Conservation (phyloP, 2,113 vertebrate genomes). For the Marmota flaviventris region DNA sequence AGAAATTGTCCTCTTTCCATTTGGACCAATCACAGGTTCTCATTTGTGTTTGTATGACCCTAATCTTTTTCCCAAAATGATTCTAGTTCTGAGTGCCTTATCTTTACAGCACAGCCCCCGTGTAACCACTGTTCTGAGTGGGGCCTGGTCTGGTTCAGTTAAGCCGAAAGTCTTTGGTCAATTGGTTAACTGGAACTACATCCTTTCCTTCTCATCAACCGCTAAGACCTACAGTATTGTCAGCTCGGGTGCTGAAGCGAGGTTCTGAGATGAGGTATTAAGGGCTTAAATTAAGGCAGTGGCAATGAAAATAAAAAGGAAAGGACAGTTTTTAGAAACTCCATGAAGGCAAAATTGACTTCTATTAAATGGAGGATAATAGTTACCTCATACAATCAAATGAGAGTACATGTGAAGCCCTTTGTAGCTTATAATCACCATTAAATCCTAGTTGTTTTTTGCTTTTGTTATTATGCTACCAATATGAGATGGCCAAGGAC, state of each 20-base stretch:
- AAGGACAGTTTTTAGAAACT: slow-evolving; percentile 71
- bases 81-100: slow-evolving; percentile 78
- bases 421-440: slow-evolving; percentile 28
- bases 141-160: slow-evolving; percentile 58
- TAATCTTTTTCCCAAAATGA: slow-evolving; percentile 73
- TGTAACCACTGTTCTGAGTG: slow-evolving; percentile 54
- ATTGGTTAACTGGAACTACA: slow-evolving; percentile 70
- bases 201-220: slow-evolving; percentile 41
- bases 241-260: slow-evolving; percentile 63
- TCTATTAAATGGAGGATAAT: slow-evolving; percentile 60
- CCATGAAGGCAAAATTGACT: slow-evolving; percentile 72
- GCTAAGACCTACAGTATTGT: slow-evolving; percentile 74
- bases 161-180: slow-evolving; percentile 77
- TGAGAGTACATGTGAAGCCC: slow-evolving; percentile 37
- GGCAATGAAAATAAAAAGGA: slow-evolving; percentile 70
- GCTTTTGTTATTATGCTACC: slow-evolving; percentile 40
- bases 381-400: slow-evolving; percentile 58
- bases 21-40: slow-evolving; percentile 57
- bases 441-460: slow-evolving; percentile 51
- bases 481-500: slow-evolving; percentile 42
- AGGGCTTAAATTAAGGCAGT: slow-evolving; percentile 74
- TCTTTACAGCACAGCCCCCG: slow-evolving; percentile 76
- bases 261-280: slow-evolving; percentile 74
- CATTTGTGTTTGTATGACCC: slow-evolving; percentile 68
- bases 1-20: slow-evolving; percentile 40